Evolutionary conservation across 2,113 vertebrate species (phyloP), one percentile per base, ranked within the genome.

Genomic region (Phycodurus eques): DNA sequence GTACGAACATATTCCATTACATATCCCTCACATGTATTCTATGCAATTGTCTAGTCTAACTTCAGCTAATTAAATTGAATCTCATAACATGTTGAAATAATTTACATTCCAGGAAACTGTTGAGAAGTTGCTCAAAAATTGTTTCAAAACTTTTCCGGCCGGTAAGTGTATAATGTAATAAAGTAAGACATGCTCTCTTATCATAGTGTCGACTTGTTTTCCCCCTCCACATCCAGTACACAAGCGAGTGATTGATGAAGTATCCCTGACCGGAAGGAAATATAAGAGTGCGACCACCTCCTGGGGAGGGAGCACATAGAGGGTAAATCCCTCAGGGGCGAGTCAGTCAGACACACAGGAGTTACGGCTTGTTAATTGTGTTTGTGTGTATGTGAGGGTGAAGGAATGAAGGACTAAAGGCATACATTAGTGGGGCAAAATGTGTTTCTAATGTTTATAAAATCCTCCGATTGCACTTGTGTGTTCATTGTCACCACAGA

Each of bases 271-370:
- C 81, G 79, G 78, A 65, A 78, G 80, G 77, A 78, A 78, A 80
- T 77, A 54, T 79, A 76, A 86, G 80, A 76, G 82, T 67, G 49
- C 63, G 85, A 87, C 86, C 83, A 82, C 87, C 83, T 89, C 82
- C 88, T 84, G 87, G 62, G 78, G 56, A 79, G 77, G 68, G 51
- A 49, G 72, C 72, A 53, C 67, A 66, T n/a, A 47, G 62, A 70
- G 77, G 80, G 46, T 20, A 70, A 72, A 71, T 79, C 84, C 87
- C 81, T 75, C 33, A 83, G 83, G 85, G 86, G 70, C 73, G 63
- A 8, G 60, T 80, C 78, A 70, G 71, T 73, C 84, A 91, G 90
- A 92, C 90, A 61, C 63, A 66, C 70, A 42, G 82, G 88, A 92
- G 88, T 85, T 85, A 47, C 60, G 65, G 33, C 68, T 42, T 72